Base-by-base conservation (phyloP, 2,113 vertebrate genomes). In the Daboia siamensis region DNA sequence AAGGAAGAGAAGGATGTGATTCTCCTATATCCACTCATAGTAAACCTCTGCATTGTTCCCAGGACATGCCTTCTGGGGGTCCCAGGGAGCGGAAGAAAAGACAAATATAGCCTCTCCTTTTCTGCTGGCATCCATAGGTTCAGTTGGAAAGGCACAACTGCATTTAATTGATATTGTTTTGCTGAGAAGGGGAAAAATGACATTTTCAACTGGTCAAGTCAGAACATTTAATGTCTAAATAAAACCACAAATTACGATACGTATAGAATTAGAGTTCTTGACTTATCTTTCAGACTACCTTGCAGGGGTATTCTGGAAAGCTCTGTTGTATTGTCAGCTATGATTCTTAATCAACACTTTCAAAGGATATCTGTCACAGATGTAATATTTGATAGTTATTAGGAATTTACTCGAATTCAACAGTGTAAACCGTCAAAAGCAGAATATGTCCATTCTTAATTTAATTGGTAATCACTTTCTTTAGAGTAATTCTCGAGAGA, bases 401-500 rank as follows among this genome's bases (percentile, higher is more conserved):
- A 57, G 20, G 44, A 44, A 15, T 17, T 84, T n/a, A n/a, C 21
- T 64, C 46, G n/a, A 61, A 33, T 33, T 92, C 33, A 74, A 46
- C 33, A 85, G 54, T 39, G 13, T 85, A 46, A 88, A 56, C 29
- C 1, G 15, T 59, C 39, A 51, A 46, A 55, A 57, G 24, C 89
- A 59, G 39, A 84, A 4, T 39, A 57, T 29, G 33, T 15, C n/a
- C 44, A 33, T 51, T 85, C 69, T 84, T 51, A 61, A 29, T 46
- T 86, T 52, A 69, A 88, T 44, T n/a, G 21, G 12, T 88, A 4
- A 29, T 52, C 23, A 44, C 21, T 55, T 92, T 92, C 88, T 89
- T 56, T 92, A 48, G 55, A 85, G 69, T 85, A 69, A 92, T 92
- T 92, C 91, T 61, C 0, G 48, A 74, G 59, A 86, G 57, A 92